Base-by-base conservation (phyloP, 2,888 invertebrate species). In the Apamea crenata region DNA sequence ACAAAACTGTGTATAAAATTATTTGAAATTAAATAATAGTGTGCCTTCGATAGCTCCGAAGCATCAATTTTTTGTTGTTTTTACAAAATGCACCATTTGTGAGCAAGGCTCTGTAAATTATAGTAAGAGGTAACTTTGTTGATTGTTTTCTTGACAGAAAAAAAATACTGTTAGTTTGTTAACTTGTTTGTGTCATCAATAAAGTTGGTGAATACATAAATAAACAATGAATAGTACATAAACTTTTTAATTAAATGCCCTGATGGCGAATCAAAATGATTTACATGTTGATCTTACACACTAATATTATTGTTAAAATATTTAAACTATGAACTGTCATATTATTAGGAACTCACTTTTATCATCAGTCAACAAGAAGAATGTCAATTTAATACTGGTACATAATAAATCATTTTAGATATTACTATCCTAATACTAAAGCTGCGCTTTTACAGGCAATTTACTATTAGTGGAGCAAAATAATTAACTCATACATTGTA, bases 291-390 rank as follows among this genome's bases (percentile, higher is more conserved):
- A 82, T 73, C 61, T 69, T 84, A 80, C 29, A 86, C 1, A 65
- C 36, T 68, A 74, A 74, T 29, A 70, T 47, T 61, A 65, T n/a
- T 53, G 16, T 25, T 10, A 66, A 47, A 63, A 71, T 69, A 61
- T 21, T 67, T 63, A 40, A 83, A 67, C 63, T 40, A 69, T 69
- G 21, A 77, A 81, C 67, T 76, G 67, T 82, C 77, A 74, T 67
- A 86, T 74, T 66, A 77, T 67, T 75, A 83, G 59, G 47, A 86
- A 82, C 47, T 61, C n/a, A 14, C 14, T 73, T 56, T 77, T 56
- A 63, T 6, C 1, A 32, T 40, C 44, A 71, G 73, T 86, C 82
- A 61, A 44, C 4, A 32, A 40, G 16, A 50, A 47, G 2, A 61
- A 40, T 40, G 21, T 67, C n/a, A 67, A 77, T 81, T n/a, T 53